Evolutionary conservation across 2,113 vertebrate genomes (phyloP).

Genomic region (Antigone vipio): DNA sequence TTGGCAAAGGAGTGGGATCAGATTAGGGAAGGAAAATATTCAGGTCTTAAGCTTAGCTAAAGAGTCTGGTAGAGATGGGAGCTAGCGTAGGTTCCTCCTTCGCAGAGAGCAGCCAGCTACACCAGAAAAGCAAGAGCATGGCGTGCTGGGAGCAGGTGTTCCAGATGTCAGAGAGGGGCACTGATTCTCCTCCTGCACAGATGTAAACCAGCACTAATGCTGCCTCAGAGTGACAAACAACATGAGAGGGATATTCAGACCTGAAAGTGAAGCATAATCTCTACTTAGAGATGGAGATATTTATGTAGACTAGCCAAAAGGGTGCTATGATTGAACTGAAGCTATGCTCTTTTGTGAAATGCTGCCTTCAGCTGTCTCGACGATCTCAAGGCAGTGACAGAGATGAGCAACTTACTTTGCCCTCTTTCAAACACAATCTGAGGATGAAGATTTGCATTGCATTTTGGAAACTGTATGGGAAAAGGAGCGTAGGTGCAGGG

Average conservation of each 20-base stretch:
- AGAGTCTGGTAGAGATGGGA: background rate
- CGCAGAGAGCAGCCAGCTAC: background rate
- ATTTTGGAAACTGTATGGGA: background rate
- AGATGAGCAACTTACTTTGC: background rate
- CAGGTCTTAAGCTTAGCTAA: background rate
- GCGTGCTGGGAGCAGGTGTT: background rate
- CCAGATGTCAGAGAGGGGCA: background rate
- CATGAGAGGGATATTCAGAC: background rate
- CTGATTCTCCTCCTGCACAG: background rate
- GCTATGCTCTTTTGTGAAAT: background rate
- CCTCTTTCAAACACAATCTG: background rate
- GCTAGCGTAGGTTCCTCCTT: background rate
- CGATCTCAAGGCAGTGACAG: background rate
- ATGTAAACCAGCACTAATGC: background rate
- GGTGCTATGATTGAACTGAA: background rate
- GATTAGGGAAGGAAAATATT: background rate
- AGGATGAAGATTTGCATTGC: background rate
- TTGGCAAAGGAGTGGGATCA: background rate
- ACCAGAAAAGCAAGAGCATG: background rate
- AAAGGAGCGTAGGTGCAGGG: background rate
- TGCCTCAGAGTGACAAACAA: background rate
- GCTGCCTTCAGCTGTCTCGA: background rate
- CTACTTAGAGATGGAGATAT: background rate
- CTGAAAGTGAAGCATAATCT: background rate
- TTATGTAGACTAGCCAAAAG: background rate